Percentiles rank a stretch among this genome's conserved stretches.
Conservation (phyloP, 2,797 vertebrate genomes). For the Gobionotothen gibberifrons region DNA sequence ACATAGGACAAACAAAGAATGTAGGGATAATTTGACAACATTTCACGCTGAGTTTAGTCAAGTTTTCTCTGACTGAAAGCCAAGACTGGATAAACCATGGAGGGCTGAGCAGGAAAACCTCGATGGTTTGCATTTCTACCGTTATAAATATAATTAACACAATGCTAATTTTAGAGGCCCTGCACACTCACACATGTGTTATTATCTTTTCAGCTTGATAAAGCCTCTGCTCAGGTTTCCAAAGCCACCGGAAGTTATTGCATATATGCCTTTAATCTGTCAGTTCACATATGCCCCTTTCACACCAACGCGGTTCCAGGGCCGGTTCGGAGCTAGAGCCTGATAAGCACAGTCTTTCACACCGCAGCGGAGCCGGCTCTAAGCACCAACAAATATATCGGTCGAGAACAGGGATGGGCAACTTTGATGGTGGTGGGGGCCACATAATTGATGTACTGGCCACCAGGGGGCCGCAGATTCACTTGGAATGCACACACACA, state of each 20-base stretch:
- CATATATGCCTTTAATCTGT: too few species aligned
- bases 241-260: neutral
- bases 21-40: slow-evolving; percentile 38
- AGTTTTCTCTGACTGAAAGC: slow-evolving; percentile 31
- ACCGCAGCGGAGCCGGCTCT: too few species aligned
- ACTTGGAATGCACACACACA: too few species aligned
- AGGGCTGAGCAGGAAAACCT: slow-evolving; percentile 4
- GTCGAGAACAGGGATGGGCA: too few species aligned
- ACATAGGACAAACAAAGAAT: slow-evolving; percentile 24
- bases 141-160: neutral
- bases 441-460: too few species aligned
- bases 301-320: too few species aligned
- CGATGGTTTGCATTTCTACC: neutral
- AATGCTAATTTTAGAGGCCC: slow-evolving; percentile 2
- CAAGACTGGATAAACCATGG: slow-evolving; percentile 28
- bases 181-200: slow-evolving; percentile 1
- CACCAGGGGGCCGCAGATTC: too few species aligned
- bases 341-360: too few species aligned
- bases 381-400: too few species aligned
- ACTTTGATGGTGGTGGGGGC: too few species aligned
- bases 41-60: slow-evolving; percentile 43
- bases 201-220: slow-evolving; percentile 8
- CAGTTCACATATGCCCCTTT: too few species aligned
- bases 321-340: too few species aligned
- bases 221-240: neutral